A percentile compares a stretch with the other conserved stretches of the same genome.
These are phyloP conservation scores for Pogonocichla stellata DNA, from an alignment of 2,113 vertebrate genomes.

Conservation along the genomic window DNA sequence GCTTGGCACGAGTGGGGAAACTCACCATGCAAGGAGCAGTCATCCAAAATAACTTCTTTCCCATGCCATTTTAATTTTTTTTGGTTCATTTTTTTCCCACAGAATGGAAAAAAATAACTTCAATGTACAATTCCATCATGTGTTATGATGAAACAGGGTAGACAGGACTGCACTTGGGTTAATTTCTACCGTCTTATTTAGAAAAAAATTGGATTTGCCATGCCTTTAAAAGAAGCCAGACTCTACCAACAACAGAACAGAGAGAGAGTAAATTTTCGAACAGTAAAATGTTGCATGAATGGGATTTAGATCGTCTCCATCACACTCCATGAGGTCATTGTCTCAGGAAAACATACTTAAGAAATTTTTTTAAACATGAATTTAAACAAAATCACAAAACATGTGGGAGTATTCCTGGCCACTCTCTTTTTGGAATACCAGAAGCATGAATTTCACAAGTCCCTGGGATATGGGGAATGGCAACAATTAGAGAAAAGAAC, in stretches of 20 bases:
- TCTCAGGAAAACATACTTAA: neutral
- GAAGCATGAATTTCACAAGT: neutral
- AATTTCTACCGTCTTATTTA: neutral
- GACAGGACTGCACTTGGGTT: neutral
- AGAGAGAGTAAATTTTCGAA: neutral
- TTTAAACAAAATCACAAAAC: neutral
- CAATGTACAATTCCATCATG: neutral
- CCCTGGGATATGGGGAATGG: neutral
- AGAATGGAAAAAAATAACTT: neutral
- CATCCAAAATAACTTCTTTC: neutral
- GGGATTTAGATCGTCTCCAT: neutral
- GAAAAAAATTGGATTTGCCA: accelerated
- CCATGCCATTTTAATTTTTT: neutral
- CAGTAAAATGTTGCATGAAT: neutral
- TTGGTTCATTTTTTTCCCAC: neutral
- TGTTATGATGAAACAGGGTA: neutral
- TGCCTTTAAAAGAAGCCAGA: neutral
- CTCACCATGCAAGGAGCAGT: neutral
- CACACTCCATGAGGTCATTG: neutral
- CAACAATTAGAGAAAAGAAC: neutral
- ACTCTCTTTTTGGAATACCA: neutral
- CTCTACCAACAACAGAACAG: neutral
- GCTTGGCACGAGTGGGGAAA: neutral
- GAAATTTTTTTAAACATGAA: neutral
- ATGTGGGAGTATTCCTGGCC: accelerated